Evolutionary conservation across 2,888 invertebrate genomes (phyloP).

Genomic region (Elaeidobius kamerunicus): DNA sequence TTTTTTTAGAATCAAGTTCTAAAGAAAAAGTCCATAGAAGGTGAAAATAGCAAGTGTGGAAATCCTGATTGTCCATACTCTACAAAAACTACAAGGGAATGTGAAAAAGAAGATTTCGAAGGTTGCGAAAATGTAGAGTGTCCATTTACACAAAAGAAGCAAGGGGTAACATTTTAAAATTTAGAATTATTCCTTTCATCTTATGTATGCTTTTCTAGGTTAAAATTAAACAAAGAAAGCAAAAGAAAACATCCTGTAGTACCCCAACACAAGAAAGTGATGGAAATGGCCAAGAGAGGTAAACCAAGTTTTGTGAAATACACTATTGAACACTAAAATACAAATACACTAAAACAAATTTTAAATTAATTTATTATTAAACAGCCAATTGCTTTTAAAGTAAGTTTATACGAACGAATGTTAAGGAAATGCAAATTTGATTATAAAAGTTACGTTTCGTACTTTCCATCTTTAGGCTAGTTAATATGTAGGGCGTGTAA

Average conservation of each 20-base stretch:
- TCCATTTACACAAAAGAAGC: conserved; percentile 20
- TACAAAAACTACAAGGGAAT: conserved; percentile 3
- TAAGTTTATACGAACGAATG: too few species aligned
- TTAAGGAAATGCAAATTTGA: too few species aligned
- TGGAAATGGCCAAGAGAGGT: neutral
- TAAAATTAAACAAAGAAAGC: neutral
- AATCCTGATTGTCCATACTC: conserved; percentile 37
- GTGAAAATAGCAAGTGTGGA: conserved; percentile 29
- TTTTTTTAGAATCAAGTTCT: neutral
- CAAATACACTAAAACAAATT: too few species aligned
- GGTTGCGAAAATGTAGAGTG: conserved; percentile 31
- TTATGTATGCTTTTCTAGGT: too few species aligned
- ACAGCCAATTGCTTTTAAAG: too few species aligned
- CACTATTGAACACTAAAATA: too few species aligned
- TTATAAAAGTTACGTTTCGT: too few species aligned
- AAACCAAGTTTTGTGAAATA: too few species aligned
- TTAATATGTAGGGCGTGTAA: too few species aligned
- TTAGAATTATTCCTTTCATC: neutral
- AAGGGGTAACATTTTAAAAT: conserved; percentile 1
- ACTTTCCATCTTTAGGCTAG: too few species aligned
- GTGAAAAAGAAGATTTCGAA: conserved; percentile 26
- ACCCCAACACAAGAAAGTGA: conserved; percentile 25
- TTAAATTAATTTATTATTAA: too few species aligned
- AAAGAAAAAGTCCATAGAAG: conserved; percentile 3
- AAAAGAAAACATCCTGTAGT: conserved; percentile 27